These are phyloP conservation scores for Sylvilagus floridanus DNA, from an alignment of 2,797 vertebrate species.

Conservation along the genomic window DNA sequence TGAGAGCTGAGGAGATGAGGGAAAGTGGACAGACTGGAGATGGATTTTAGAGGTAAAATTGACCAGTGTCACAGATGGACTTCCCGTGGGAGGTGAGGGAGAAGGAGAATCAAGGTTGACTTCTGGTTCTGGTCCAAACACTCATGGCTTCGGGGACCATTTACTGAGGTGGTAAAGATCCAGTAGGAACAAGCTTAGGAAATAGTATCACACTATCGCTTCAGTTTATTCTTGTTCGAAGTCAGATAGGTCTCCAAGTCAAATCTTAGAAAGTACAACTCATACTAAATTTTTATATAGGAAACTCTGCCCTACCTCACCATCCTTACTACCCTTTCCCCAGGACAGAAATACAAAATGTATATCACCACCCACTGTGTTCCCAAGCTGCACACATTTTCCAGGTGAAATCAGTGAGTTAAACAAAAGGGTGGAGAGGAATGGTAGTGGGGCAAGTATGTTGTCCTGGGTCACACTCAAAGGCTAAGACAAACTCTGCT, in stretches of 20 bases:
- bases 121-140: constrained; percentile 28
- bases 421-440: neutral
- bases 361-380: neutral
- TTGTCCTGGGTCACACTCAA: constrained; percentile 41
- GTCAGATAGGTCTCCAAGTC: constrained; percentile 6
- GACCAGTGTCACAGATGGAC: neutral
- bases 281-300: constrained; percentile 4
- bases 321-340: neutral
- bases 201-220: neutral
- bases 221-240: constrained; percentile 34
- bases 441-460: constrained; percentile 38
- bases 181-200: neutral
- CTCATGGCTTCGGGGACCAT: neutral
- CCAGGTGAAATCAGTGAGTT: constrained; percentile 3
- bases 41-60: constrained; percentile 11
- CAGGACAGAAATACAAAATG: neutral
- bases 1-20: neutral
- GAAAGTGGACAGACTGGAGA: neutral
- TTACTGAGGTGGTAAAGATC: neutral
- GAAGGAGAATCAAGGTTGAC: neutral
- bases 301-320: neutral
- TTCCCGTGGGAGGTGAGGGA: neutral
- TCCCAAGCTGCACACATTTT: neutral
- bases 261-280: neutral
- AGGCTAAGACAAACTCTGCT: constrained; percentile 43